Percentiles rank a stretch among this genome's conserved stretches.
Conservation (phyloP, 1,140 invertebrate species). For the Gonioctena quinquepunctata region DNA sequence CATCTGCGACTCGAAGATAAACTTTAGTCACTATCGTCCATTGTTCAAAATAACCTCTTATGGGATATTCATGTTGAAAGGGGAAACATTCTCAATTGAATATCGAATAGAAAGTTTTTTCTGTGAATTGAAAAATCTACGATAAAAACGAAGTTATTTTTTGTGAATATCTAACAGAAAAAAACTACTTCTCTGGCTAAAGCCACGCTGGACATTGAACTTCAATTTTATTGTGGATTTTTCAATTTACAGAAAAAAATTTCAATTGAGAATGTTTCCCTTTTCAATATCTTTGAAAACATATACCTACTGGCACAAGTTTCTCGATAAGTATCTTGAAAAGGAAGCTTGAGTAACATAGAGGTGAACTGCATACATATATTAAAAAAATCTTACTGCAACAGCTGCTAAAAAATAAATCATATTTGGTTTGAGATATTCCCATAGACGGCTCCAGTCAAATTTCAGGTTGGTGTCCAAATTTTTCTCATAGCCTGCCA, state of each 20-base stretch:
- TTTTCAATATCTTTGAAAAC: neutral
- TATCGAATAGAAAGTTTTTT: no score
- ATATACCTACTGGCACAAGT: neutral
- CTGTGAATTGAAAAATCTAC: no score
- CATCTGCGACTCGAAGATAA: neutral
- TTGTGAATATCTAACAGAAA: no score
- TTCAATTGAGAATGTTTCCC: neutral
- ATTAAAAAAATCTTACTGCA: conserved; percentile 56
- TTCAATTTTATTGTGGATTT: no score
- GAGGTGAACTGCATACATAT: neutral
- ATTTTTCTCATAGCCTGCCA: conserved; percentile 40
- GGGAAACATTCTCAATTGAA: no score
- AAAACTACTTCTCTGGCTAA: no score
- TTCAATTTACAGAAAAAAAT: neutral
- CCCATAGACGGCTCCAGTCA: conserved; percentile 67
- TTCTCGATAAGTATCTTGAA: neutral
- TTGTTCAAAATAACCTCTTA: no score
- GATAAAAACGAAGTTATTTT: no score
- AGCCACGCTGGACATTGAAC: no score
- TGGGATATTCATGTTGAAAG: no score
- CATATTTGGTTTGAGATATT: conserved; percentile 64
- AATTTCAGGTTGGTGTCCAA: conserved; percentile 58
- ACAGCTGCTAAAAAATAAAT: conserved; percentile 62
- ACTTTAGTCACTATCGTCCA: no score
- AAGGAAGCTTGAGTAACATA: neutral